Evolutionary conservation across 2,888 invertebrate genomes (phyloP), one percentile per base, ranked within the genome.

Genomic region (Lamellibrachia columna): DNA sequence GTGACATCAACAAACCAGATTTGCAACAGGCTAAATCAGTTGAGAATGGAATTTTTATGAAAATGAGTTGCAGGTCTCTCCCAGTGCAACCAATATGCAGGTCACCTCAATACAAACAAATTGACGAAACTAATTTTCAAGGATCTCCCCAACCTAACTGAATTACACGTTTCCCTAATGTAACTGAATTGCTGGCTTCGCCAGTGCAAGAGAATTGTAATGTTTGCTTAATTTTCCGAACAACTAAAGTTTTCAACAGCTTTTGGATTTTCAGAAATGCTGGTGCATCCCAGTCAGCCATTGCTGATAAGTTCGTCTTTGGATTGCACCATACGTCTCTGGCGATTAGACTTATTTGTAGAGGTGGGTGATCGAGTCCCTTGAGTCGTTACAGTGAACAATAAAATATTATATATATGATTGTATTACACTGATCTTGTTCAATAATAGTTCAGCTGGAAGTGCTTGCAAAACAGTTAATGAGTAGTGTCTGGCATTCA

Each of bases 291-390:
- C 7, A 94, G 90, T 9, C 95, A 96, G 90, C 95, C 95, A 0
- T 91, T 96, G 15, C 92, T 96, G 40, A 95, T 96, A 90, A 95
- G 95, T n/a, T 93, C 94, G 9, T 95, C 96, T 0, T 93, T 94
- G 90, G 95, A 96, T 93, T 95, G 95, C n/a, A 94, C 95, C 8
- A 94, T 96, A 11, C 93, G 94, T 53, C 94, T 96, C 28, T 96
- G 96, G 96, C 94, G 95, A 75, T 94, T 96, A 94, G 95, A 96
- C 92, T 95, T 94, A 52, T 95, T 95, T 60, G 95, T 95, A 92
- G 93, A 95, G 93, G 95, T 96, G 93, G 92, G 94, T 94, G n/a
- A 9, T 28, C 53, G 22, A 22, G 22, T 22, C 91, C 53, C 22
- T 91, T 22, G 7, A 90, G 11, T 40, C 40, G 40, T 40, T 40